Evolutionary conservation across 2,113 vertebrate genomes (phyloP).

Genomic region (Myotis yumanensis): DNA sequence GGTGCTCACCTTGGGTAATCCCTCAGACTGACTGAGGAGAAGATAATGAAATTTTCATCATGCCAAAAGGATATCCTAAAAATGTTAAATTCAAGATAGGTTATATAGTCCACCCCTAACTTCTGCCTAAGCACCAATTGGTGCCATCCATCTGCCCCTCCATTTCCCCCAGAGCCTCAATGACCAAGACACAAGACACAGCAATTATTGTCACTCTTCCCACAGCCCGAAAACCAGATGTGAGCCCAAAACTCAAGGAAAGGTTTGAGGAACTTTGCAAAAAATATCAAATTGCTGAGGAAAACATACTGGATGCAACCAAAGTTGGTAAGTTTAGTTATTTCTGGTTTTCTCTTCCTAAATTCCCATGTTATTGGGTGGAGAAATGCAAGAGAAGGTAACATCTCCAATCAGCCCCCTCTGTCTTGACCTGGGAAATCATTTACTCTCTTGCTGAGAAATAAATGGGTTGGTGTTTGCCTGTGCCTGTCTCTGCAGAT

Average conservation of each 20-base stretch:
- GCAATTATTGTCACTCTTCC: neutral
- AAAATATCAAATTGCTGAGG: neutral
- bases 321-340: neutral
- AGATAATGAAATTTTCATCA: neutral
- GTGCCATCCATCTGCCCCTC: neutral
- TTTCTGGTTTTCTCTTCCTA: neutral
- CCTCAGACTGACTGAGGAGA: neutral
- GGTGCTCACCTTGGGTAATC: neutral
- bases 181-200: neutral
- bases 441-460: neutral
- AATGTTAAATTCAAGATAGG: neutral
- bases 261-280: neutral
- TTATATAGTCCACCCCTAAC: neutral
- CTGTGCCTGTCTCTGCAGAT: constrained; percentile 35
- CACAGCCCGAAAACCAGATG: neutral
- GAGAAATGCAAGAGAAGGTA: neutral
- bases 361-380: neutral
- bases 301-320: constrained; percentile 49
- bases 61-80: neutral
- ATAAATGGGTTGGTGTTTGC: neutral
- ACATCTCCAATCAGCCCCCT: neutral
- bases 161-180: neutral
- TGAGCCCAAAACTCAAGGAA: neutral
- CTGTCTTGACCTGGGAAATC: neutral
- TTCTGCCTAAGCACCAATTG: neutral